phyloP scores from a whole-genome alignment of 2,113 vertebrate species.

The Pristiophorus japonicus region DNA sequence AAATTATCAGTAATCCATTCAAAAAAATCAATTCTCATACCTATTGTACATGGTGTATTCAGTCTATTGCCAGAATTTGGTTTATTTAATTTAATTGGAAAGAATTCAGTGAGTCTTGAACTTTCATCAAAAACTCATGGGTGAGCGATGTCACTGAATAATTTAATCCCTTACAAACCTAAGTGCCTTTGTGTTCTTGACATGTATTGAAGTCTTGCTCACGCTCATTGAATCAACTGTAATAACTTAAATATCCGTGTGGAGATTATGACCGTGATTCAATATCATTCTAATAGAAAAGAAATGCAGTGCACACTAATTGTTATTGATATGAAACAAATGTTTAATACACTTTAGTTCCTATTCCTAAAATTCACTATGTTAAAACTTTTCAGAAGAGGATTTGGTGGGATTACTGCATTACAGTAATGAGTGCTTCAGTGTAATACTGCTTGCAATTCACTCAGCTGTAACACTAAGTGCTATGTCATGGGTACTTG shows the following conservation, averaged over 20 bases:
- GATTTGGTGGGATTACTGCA: background rate
- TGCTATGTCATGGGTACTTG: background rate
- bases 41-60: background rate
- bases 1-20: background rate
- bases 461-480: constrained; percentile 12
- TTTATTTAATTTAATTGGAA: background rate
- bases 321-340: background rate
- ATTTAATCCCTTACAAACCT: background rate
- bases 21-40: background rate
- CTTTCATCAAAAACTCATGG: constrained; percentile 1
- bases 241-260: background rate
- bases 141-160: background rate
- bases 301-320: background rate
- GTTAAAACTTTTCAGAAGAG: background rate
- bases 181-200: background rate
- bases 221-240: background rate
- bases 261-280: background rate
- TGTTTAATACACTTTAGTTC: background rate
- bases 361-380: background rate
- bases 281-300: background rate
- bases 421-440: constrained; percentile 5
- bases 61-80: background rate
- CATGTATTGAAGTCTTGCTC: background rate
- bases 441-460: constrained; percentile 13
- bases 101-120: background rate